phyloP scores from a whole-genome alignment of 2,797 vertebrate species.

The Valencia hispanica region DNA sequence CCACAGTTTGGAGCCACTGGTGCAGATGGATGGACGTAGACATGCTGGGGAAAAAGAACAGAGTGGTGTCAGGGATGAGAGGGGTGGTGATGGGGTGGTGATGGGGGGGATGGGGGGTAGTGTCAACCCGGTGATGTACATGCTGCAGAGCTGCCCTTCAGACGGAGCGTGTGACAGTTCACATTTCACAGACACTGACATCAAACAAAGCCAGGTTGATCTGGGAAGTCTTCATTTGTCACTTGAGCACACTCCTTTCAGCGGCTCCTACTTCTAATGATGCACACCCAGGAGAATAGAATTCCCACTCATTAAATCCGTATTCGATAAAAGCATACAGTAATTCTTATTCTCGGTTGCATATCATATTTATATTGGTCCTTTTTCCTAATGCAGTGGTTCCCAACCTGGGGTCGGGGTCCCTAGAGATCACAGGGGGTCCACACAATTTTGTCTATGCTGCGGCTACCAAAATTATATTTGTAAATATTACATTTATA shows the following conservation, averaged over 20 bases:
- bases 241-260: slow-evolving; percentile 24
- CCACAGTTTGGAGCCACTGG: slow-evolving; percentile 55
- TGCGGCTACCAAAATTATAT: no score
- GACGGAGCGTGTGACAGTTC: slow-evolving; percentile 43
- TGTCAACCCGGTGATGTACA: slow-evolving; percentile 44
- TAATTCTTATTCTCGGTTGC: background rate
- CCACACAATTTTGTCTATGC: no score
- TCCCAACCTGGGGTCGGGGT: no score
- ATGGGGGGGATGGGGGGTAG: slow-evolving; percentile 6
- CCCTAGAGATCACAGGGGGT: no score
- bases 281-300: slow-evolving; percentile 29
- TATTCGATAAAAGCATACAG: slow-evolving; percentile 3
- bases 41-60: slow-evolving; percentile 7
- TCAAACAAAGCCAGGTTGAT: slow-evolving; percentile 45
- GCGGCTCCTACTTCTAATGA: slow-evolving; percentile 35
- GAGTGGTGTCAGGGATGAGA: slow-evolving; percentile 6
- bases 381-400: background rate
- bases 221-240: slow-evolving; percentile 53
- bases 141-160: slow-evolving; percentile 42
- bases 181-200: slow-evolving; percentile 41
- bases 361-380: background rate
- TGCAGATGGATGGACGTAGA: slow-evolving; percentile 73
- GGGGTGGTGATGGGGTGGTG: background rate
- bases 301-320: slow-evolving; percentile 28
- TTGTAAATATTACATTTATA: no score